A percentile compares a stretch with the other conserved stretches of the same genome.
These are phyloP conservation scores for Cylindroiulus punctatus DNA, from an alignment of 2,888 invertebrate species.

Conservation along the genomic window DNA sequence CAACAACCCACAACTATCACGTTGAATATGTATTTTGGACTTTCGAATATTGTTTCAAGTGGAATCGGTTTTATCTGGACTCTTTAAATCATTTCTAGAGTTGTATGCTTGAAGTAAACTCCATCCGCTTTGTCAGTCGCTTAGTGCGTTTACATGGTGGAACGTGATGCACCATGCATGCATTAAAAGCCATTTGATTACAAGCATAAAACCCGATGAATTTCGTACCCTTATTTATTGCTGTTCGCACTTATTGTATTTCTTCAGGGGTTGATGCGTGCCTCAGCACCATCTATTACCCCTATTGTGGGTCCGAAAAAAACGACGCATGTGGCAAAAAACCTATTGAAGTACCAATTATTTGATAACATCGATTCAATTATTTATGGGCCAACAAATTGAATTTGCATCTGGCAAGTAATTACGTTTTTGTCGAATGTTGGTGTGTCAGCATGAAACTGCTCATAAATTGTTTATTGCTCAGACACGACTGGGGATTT, in stretches of 20 bases:
- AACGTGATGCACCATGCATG: not conserved
- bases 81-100: not conserved
- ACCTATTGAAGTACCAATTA: conserved; percentile 1
- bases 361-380: conserved; percentile 48
- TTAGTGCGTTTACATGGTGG: not conserved
- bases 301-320: not conserved
- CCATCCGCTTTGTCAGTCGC: too few species aligned
- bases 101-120: not conserved
- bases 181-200: not conserved
- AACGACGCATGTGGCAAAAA: not conserved
- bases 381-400: conserved; percentile 52
- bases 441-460: conserved; percentile 29
- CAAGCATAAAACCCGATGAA: not conserved
- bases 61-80: not conserved
- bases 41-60: not conserved
- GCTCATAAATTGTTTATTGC: conserved; percentile 33
- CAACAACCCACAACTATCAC: not conserved
- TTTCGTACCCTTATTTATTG: not conserved
- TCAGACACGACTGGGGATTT: not conserved
- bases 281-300: conserved; percentile 27
- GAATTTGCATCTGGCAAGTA: conserved; percentile 49
- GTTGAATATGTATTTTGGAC: not conserved
- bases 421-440: conserved; percentile 23
- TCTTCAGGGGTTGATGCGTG: conserved; percentile 8
- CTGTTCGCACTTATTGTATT: not conserved